phyloP scores from a whole-genome alignment of 2,113 vertebrate genomes.

The Syngnathoides biaculeatus region DNA sequence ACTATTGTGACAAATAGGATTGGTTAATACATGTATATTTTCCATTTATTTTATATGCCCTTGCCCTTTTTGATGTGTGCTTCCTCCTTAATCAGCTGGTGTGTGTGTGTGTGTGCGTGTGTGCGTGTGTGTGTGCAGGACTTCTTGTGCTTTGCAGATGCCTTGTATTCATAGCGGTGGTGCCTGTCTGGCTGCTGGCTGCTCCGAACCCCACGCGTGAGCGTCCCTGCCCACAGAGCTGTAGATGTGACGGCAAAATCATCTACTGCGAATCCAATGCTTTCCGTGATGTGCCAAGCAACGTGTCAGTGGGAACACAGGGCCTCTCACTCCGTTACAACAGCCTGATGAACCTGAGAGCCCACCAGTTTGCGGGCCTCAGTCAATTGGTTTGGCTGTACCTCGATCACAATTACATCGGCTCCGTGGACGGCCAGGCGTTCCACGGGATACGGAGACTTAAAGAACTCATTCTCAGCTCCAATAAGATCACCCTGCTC shows the following conservation, averaged over 20 bases:
- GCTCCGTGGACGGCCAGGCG: slow-evolving; percentile 84
- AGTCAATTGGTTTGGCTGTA: slow-evolving; percentile 97
- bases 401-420: slow-evolving; percentile 97
- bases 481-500: slow-evolving; percentile 89
- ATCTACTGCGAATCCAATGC: slow-evolving; percentile 97
- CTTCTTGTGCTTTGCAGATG: slow-evolving; percentile 79
- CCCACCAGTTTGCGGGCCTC: slow-evolving; percentile 90
- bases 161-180: slow-evolving; percentile 66
- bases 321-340: slow-evolving; percentile 95
- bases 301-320: slow-evolving; percentile 90
- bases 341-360: slow-evolving; percentile 88
- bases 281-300: slow-evolving; percentile 89
- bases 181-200: slow-evolving; percentile 77
- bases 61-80: background rate
- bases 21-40: background rate
- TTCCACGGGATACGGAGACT: slow-evolving; percentile 91
- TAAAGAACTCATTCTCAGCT: slow-evolving; percentile 95
- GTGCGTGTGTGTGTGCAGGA: slow-evolving; percentile 59
- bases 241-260: slow-evolving; percentile 96
- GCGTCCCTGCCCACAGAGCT: slow-evolving; percentile 89
- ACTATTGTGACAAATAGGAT: too few relatives aligned
- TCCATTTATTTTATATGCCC: background rate
- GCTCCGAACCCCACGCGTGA: slow-evolving; percentile 78
- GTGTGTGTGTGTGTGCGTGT: background rate
- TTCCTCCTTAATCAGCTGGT: slow-evolving; percentile 13